phyloP scores from a whole-genome alignment of 2,888 invertebrate genomes.

The Tipula vernalis region DNA sequence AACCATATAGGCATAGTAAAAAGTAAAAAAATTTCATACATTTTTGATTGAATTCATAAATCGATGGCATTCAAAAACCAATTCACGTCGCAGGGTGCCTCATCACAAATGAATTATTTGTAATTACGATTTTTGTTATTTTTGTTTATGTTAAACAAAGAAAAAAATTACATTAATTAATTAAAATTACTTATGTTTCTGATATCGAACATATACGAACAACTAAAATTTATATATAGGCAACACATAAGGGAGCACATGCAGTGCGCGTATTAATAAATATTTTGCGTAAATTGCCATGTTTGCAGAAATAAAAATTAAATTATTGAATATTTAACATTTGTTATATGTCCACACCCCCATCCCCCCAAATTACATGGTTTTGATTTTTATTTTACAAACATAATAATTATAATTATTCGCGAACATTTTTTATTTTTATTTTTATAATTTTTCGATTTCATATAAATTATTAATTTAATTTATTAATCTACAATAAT shows the following conservation, averaged over 20 bases:
- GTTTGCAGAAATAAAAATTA: neutral
- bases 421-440: neutral
- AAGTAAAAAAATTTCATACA: neutral
- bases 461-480: neutral
- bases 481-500: neutral
- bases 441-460: neutral
- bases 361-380: neutral
- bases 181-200: neutral
- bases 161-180: neutral
- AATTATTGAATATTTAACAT: neutral
- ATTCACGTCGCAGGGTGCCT: neutral
- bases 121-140: neutral
- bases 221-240: neutral
- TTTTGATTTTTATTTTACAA: neutral
- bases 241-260: neutral
- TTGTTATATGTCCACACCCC: neutral
- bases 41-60: neutral
- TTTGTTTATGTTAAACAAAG: neutral
- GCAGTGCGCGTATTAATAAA: neutral
- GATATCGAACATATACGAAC: neutral
- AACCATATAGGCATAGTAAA: neutral
- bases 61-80: neutral
- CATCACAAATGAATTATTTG: neutral
- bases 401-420: neutral
- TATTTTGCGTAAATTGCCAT: neutral